Conservation (phyloP, 2,797 vertebrate genomes). For the Bryconaethiops microstoma region DNA sequence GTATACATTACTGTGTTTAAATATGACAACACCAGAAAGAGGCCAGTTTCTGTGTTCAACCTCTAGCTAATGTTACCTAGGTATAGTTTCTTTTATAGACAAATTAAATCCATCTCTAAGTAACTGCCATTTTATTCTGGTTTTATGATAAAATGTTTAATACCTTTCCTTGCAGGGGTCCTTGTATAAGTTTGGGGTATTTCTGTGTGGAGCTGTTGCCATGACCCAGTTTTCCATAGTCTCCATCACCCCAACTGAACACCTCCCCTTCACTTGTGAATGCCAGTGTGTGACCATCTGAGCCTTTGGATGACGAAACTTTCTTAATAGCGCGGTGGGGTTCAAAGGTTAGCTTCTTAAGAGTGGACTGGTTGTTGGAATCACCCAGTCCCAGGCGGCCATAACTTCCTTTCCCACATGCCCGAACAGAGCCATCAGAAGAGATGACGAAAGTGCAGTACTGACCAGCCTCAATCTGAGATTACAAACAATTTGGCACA, state of each 20-base stretch:
- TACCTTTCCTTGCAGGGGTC: slow-evolving; percentile 84
- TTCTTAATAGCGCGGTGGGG: slow-evolving; percentile 83
- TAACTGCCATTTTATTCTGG: too few relatives aligned
- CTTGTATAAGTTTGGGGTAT: slow-evolving; percentile 85
- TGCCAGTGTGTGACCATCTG: slow-evolving; percentile 83
- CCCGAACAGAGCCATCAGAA: slow-evolving; percentile 80
- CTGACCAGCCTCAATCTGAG: slow-evolving; percentile 83
- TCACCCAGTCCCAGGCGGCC: slow-evolving; percentile 82
- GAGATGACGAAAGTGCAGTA: slow-evolving; percentile 85
- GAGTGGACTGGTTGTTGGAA: slow-evolving; percentile 84
- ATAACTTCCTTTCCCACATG: slow-evolving; percentile 84
- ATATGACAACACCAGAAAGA: not conserved
- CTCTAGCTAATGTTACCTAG: too few relatives aligned
- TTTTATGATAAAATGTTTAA: too few relatives aligned
- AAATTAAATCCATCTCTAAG: too few relatives aligned
- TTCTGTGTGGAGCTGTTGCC: slow-evolving; percentile 87
- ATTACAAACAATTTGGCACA: not conserved
- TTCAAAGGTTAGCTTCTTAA: slow-evolving; percentile 84
- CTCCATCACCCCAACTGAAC: slow-evolving; percentile 86
- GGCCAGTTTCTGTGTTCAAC: too few relatives aligned
- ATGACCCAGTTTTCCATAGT: slow-evolving; percentile 84
- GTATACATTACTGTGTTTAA: not conserved
- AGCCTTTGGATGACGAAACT: slow-evolving; percentile 84
- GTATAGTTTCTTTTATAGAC: too few relatives aligned
- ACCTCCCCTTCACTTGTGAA: slow-evolving; percentile 83